These are phyloP conservation scores for cat (Felis catus) DNA, from an alignment of 2,113 vertebrate species.

Conservation along the genomic window DNA sequence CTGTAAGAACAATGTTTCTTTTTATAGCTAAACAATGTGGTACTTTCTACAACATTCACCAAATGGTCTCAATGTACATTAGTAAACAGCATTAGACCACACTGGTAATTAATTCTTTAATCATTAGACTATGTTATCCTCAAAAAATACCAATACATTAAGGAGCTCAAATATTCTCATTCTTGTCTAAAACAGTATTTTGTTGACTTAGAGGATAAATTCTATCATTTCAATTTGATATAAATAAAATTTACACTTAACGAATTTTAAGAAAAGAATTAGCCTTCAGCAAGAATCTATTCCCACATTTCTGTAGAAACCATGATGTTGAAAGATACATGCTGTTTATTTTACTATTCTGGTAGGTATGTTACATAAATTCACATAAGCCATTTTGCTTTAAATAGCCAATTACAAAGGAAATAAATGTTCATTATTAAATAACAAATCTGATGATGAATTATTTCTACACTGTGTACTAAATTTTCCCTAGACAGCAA, in stretches of 20 bases:
- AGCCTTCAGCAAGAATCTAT: neutral
- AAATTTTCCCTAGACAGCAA: neutral
- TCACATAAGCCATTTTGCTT: neutral
- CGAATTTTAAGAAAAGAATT: neutral
- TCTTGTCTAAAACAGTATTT: neutral
- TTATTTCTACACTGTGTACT: neutral
- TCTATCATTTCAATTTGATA: neutral
- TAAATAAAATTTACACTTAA: slow-evolving; percentile 17
- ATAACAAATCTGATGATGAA: neutral
- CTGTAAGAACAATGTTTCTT: slow-evolving; percentile 67
- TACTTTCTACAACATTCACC: slow-evolving; percentile 51
- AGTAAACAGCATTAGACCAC: neutral
- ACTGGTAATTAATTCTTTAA: neutral
- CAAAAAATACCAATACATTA: neutral
- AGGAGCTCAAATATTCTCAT: neutral
- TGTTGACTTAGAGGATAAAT: neutral
- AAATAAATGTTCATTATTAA: slow-evolving; percentile 21
- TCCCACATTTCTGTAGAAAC: neutral
- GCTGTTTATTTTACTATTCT: neutral
- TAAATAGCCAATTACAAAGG: neutral
- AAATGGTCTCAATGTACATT: slow-evolving; percentile 15
- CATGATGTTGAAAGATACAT: neutral
- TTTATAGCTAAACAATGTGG: slow-evolving; percentile 69
- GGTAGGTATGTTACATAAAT: slow-evolving; percentile 2
- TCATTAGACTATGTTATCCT: neutral